phyloP scores from a whole-genome alignment of 2,797 vertebrate species.

The Pseudochromis fuscus region DNA sequence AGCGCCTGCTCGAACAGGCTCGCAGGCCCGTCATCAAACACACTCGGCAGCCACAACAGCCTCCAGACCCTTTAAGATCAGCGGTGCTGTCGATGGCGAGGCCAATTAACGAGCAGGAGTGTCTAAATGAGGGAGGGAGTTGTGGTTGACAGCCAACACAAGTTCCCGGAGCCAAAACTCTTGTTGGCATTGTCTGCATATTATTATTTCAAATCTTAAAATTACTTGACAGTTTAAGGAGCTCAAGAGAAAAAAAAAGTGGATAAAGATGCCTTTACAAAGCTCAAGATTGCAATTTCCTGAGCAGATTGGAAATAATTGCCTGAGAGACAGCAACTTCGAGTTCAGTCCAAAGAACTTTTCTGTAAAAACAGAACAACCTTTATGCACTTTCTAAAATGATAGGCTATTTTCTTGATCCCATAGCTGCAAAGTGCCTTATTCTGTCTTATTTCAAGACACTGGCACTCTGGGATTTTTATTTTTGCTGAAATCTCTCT shows the following conservation, averaged over 20 bases:
- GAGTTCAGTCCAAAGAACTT: not conserved
- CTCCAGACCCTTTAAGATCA: slow-evolving; percentile 21
- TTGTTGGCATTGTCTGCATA: not conserved
- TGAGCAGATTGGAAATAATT: not conserved
- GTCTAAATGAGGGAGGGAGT: slow-evolving; percentile 1
- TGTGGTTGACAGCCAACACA: slow-evolving; percentile 22
- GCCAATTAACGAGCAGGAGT: slow-evolving; percentile 12
- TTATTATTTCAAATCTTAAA: slow-evolving; percentile 1
- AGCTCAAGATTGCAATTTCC: not conserved
- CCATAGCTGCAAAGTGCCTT: not conserved
- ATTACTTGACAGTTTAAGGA: not conserved
- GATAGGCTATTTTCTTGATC: not conserved
- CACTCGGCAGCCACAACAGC: slow-evolving; percentile 4
- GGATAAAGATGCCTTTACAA: not conserved
- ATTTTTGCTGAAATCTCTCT: not conserved
- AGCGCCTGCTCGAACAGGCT: slow-evolving; percentile 39
- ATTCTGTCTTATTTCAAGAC: not conserved
- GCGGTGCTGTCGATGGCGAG: slow-evolving; percentile 12
- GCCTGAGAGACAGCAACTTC: not conserved
- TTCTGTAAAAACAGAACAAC: too few species aligned
- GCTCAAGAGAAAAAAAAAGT: slow-evolving; percentile 5
- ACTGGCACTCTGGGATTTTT: not conserved
- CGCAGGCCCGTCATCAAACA: slow-evolving; percentile 34
- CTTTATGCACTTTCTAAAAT: too few species aligned
- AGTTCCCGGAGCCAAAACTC: not conserved